Evolutionary conservation across 2,888 invertebrate species (phyloP).

Genomic region (Morpho helenor): DNA sequence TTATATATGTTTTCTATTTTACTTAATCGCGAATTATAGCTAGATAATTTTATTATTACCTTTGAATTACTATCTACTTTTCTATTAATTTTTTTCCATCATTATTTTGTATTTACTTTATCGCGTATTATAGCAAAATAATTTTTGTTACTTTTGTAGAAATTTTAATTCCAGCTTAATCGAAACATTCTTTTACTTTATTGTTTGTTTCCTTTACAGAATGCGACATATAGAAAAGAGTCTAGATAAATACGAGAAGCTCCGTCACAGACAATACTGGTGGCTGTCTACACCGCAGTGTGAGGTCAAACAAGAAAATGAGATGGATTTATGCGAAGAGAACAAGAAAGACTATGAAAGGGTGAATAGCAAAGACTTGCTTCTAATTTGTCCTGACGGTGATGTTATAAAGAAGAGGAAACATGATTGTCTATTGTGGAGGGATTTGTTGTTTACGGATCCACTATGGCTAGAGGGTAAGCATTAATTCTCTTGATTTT

Average conservation of each 20-base stretch:
- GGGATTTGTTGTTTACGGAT: conserved; percentile 63
- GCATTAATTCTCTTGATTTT: background rate
- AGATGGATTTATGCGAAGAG: conserved; percentile 29
- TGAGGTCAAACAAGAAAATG: conserved; percentile 33
- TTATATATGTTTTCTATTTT: too few relatives aligned
- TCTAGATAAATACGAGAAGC: conserved; percentile 51
- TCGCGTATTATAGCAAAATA: too few relatives aligned
- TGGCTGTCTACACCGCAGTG: conserved; percentile 39
- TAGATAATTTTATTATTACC: too few relatives aligned
- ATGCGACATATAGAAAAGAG: conserved; percentile 59
- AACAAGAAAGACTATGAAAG: conserved; percentile 37
- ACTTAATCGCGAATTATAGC: too few relatives aligned
- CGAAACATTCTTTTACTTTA: conserved; percentile 1
- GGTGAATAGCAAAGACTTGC: conserved; percentile 52
- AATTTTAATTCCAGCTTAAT: background rate
- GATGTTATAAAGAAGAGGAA: conserved; percentile 53
- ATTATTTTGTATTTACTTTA: too few relatives aligned
- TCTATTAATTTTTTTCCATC: too few relatives aligned
- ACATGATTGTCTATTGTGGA: conserved; percentile 60
- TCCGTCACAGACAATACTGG: conserved; percentile 60
- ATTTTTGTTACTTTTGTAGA: too few relatives aligned
- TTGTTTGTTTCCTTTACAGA: conserved; percentile 35
- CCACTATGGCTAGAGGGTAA: conserved; percentile 58
- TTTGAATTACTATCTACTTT: too few relatives aligned
- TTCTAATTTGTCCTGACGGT: conserved; percentile 63